Evolutionary conservation across 53 echinoderm and acorn worm species (phyloP), one percentile per base, ranked within the genome.

Genomic region (Holothuria leucospilota): DNA sequence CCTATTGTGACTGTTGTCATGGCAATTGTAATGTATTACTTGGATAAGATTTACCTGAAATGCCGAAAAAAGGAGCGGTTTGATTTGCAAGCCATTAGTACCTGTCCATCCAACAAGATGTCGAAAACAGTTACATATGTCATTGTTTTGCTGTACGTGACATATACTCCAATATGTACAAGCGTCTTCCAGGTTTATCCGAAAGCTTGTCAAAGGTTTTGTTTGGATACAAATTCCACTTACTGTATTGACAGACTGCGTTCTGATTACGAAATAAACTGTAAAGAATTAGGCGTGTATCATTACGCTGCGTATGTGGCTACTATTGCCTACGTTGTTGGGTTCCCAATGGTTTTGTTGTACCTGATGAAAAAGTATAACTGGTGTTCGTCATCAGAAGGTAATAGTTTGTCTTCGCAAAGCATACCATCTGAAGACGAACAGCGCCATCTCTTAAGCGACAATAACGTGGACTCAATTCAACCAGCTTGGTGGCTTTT

Each of bases 261-360:
- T 62, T 87, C 84, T 41, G 90, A 93, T 59, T 93, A 84, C 84
- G 82, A 84, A 20, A 80, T 90, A 25, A 62, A 80, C 30, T 93
- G 93, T 74, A 34, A 71, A n/a, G 62, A 25, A 24, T 34, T 70
- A 34, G 8, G 11, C 2, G 29, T 34, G 25, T 49, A 29, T n/a
- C 90, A 93, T 39, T 21, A 20, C 27, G 87, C 90, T 29, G 90
- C 93, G 16, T 66, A 87, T 58, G 62, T 61, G 20, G 56, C 84
- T 26, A 41, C 90, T 15, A 13, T 70, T 10, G 6, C 49, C 23
- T 93, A 93, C 74, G 87, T 93, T 14, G 62, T 93, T 18, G 93
- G 84, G 8, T 90, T 87, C 51, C 93, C 93, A 2, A 38, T 87
- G 34, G 1, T 34, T 14, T 30, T 93, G 52, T 68, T 89, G 4